These are phyloP conservation scores for Echinops telfairi DNA, from an alignment of 2,113 vertebrate species.

Conservation along the genomic window DNA sequence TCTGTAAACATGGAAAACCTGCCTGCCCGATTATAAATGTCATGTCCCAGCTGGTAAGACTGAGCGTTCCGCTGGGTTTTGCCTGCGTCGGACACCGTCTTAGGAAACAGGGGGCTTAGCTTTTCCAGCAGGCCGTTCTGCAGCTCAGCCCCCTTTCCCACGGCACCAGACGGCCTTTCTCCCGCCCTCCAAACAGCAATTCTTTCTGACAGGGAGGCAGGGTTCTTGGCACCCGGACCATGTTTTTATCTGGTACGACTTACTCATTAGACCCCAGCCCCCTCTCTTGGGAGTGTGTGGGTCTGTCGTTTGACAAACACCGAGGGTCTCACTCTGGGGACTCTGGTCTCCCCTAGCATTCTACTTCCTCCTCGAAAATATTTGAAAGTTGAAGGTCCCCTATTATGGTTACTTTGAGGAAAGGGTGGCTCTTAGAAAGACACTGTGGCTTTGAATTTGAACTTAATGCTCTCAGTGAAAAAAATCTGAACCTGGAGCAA, in stretches of 20 bases:
- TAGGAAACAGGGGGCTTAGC: background rate
- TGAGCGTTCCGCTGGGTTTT: slow-evolving; percentile 16
- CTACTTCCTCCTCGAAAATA: slow-evolving; percentile 41
- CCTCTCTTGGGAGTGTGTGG: background rate
- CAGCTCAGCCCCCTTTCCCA: background rate
- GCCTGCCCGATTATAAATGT: slow-evolving; percentile 41
- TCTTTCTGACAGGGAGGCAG: background rate
- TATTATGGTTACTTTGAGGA: slow-evolving; percentile 12
- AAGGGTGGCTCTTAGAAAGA: slow-evolving; percentile 23
- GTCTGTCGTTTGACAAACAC: slow-evolving; percentile 7
- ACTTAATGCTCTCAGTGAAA: slow-evolving; percentile 35
- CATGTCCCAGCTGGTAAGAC: slow-evolving; percentile 38
- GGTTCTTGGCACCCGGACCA: background rate
- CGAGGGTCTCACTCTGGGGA: background rate
- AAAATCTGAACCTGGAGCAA: slow-evolving; percentile 40
- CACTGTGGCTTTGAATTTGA: background rate
- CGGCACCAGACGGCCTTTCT: background rate
- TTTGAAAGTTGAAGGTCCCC: slow-evolving; percentile 20
- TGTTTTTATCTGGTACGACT: background rate
- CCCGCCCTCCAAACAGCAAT: background rate
- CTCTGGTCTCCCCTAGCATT: slow-evolving; percentile 16
- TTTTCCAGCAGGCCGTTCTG: background rate
- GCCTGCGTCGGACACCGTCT: background rate
- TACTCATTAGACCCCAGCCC: background rate
- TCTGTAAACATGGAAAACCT: slow-evolving; percentile 72